Percentiles rank a stretch among this genome's conserved stretches.
phyloP scores from a whole-genome alignment of 2,797 vertebrate genomes.

The Manis javanica region DNA sequence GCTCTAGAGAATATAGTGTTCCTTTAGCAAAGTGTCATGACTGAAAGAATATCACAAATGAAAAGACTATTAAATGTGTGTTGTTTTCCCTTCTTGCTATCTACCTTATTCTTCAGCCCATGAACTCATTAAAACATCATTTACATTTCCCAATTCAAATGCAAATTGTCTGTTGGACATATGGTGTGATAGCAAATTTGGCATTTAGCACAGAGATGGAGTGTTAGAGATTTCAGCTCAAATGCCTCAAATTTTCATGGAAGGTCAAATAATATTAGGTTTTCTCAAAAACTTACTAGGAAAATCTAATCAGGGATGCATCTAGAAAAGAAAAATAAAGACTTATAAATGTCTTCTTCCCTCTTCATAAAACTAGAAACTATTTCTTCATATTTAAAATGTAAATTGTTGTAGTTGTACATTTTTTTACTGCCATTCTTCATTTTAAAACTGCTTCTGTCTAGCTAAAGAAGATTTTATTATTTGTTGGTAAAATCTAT shows the following conservation, averaged over 20 bases:
- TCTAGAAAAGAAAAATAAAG: not conserved
- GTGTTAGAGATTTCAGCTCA: slow-evolving; percentile 32
- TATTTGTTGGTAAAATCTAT: not conserved
- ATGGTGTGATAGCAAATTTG: slow-evolving; percentile 50
- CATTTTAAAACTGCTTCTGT: not conserved
- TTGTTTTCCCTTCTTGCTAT: slow-evolving; percentile 7
- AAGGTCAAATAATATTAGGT: slow-evolving; percentile 23
- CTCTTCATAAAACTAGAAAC: slow-evolving; percentile 1
- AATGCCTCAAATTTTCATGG: not conserved
- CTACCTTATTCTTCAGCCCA: not conserved
- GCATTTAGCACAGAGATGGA: slow-evolving; percentile 7
- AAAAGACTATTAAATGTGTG: not conserved
- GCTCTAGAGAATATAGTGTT: not conserved
- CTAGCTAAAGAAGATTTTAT: not conserved
- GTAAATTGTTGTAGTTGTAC: not conserved
- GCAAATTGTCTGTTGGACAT: slow-evolving; percentile 58
- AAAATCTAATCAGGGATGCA: not conserved
- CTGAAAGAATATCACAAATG: slow-evolving; percentile 11
- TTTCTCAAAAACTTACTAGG: slow-evolving; percentile 11
- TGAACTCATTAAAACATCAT: slow-evolving; percentile 60
- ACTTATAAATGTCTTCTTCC: not conserved
- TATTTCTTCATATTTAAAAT: not conserved
- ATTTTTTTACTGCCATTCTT: not conserved
- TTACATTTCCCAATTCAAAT: slow-evolving; percentile 57
- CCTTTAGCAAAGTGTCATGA: not conserved